Conservation (phyloP, 2,797 vertebrate species). For the Tauraco hartlaubi region DNA sequence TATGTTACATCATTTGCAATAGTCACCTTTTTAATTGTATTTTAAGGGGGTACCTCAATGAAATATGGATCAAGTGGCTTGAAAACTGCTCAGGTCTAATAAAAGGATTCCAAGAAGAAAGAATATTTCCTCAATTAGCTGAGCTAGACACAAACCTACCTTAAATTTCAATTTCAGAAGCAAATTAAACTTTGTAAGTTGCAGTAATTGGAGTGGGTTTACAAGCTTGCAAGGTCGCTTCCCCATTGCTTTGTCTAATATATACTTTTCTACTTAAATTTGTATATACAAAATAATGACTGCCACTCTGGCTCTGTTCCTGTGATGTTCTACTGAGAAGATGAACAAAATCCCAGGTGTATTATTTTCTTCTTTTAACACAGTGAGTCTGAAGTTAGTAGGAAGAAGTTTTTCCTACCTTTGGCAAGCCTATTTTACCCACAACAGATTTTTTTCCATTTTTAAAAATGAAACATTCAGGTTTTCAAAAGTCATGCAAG, state of each 20-base stretch:
- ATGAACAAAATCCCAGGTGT: slow-evolving; percentile 6
- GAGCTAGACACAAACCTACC: neutral
- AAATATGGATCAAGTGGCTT: neutral
- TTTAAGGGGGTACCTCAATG: neutral
- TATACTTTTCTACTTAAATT: neutral
- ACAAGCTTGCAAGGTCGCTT: neutral
- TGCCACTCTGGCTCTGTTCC: neutral
- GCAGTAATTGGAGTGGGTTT: neutral
- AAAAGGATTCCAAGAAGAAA: slow-evolving; percentile 5
- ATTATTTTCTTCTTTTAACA: neutral
- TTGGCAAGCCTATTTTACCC: neutral
- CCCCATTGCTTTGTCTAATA: neutral
- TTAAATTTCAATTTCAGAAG: slow-evolving; percentile 50
- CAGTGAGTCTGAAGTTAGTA: slow-evolving; percentile 7
- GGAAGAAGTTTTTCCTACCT: slow-evolving; percentile 10
- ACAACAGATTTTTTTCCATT: neutral
- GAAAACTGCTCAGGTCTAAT: neutral
- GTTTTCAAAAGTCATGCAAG: neutral
- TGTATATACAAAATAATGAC: neutral
- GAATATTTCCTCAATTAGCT: neutral
- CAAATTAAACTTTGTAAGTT: slow-evolving; percentile 31
- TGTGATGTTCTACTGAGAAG: neutral
- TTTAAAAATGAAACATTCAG: neutral
- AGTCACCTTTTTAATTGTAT: neutral
- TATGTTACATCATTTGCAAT: neutral